Evolutionary conservation across 2,888 invertebrate species (phyloP).

Genomic region (Andrena camellia): DNA sequence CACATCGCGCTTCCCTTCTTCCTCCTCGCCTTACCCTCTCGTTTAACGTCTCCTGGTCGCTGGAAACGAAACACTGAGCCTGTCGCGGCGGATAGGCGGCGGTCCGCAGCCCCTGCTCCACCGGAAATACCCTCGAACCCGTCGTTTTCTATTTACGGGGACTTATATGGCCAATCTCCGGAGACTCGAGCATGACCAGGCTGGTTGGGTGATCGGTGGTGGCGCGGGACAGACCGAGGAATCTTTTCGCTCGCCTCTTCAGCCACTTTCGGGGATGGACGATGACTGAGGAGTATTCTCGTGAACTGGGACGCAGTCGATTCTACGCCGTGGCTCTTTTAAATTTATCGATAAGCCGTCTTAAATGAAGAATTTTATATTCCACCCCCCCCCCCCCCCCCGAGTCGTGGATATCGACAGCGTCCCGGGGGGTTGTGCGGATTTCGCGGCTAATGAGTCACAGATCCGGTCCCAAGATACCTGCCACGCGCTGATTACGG

Average conservation of each 20-base stretch:
- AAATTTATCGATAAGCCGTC: not conserved
- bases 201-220: slow-evolving; percentile 34
- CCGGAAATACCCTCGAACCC: slow-evolving; percentile 33
- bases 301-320: too few relatives aligned
- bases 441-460: slow-evolving; percentile 63
- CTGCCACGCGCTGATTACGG: slow-evolving; percentile 70
- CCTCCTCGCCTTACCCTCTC: not conserved
- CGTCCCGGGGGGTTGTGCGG: slow-evolving; percentile 51
- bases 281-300: too few relatives aligned
- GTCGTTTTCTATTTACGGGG: slow-evolving; percentile 64
- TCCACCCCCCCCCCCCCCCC: too few relatives aligned
- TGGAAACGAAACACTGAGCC: slow-evolving; percentile 4
- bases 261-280: too few relatives aligned
- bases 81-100: slow-evolving; percentile 32
- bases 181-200: slow-evolving; percentile 50
- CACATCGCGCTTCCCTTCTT: not conserved
- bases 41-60: slow-evolving; percentile 1
- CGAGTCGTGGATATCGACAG: slow-evolving; percentile 15
- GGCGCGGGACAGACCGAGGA: too few relatives aligned
- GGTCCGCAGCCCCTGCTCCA: slow-evolving; percentile 2
- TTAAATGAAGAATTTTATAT: not conserved
- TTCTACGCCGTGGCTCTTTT: not conserved
- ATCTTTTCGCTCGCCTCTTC: too few relatives aligned
- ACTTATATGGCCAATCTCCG: slow-evolving; percentile 52
- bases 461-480: slow-evolving; percentile 69